phyloP scores from a whole-genome alignment of 2,113 vertebrate genomes.

The Perognathus longimembris region DNA sequence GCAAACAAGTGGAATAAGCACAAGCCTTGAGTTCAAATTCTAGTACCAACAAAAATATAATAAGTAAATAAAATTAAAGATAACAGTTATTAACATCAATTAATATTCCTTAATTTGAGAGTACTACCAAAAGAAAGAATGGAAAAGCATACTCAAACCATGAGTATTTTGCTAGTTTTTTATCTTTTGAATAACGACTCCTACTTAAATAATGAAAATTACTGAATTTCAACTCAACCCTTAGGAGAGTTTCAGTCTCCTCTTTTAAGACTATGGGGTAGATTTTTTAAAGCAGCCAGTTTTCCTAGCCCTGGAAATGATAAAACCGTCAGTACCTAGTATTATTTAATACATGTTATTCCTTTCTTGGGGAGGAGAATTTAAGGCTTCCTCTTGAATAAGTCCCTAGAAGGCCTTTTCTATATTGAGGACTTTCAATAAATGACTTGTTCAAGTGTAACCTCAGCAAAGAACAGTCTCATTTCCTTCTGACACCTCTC shows the following conservation, averaged over 20 bases:
- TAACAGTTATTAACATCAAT: neutral
- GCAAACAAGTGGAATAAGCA: too few species aligned
- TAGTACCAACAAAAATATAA: neutral
- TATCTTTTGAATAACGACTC: neutral
- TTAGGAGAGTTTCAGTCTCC: neutral
- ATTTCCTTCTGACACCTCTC: neutral
- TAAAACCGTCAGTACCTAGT: neutral
- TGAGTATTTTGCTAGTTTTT: constrained; percentile 7
- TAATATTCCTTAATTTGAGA: neutral
- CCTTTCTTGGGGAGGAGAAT: neutral
- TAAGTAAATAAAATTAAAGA: too few species aligned
- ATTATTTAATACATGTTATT: neutral
- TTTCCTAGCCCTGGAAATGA: neutral
- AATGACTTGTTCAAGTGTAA: neutral
- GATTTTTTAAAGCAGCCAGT: neutral
- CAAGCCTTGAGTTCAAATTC: too few species aligned
- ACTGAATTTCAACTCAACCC: neutral
- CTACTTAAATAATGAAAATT: constrained; percentile 49
- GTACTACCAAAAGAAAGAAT: constrained; percentile 5
- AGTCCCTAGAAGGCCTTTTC: too few species aligned
- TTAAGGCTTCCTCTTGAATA: neutral
- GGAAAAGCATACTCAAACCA: neutral
- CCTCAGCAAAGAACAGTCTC: neutral
- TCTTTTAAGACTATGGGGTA: neutral
- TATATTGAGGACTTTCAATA: too few species aligned